Percentiles rank a stretch among this genome's conserved stretches.
phyloP scores from a whole-genome alignment of 1,140 invertebrate genomes.

The Panagrolaimus sp. region DNA sequence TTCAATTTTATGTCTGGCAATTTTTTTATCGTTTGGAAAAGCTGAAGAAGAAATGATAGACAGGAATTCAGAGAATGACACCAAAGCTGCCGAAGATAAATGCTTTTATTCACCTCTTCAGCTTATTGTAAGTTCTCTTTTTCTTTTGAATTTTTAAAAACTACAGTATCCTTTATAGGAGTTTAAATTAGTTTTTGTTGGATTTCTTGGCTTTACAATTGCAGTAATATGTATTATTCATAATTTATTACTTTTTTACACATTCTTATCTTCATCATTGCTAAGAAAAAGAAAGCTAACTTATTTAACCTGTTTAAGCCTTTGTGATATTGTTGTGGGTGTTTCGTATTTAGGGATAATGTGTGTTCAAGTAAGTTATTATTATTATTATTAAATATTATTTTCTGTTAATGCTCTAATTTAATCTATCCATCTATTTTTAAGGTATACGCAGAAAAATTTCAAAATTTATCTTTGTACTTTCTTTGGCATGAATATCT shows the following conservation, averaged over 20 bases:
- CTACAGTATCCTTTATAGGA: slow-evolving; percentile 19
- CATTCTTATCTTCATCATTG: slow-evolving; percentile 34
- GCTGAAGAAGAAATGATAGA: too few species aligned
- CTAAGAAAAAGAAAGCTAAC: slow-evolving; percentile 35
- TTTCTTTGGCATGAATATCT: slow-evolving; percentile 44
- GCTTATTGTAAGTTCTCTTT: too few species aligned
- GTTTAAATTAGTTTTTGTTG: slow-evolving; percentile 46
- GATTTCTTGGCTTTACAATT: slow-evolving; percentile 30
- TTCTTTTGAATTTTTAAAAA: too few species aligned
- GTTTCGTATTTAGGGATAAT: slow-evolving; percentile 48
- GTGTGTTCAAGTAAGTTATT: slow-evolving; percentile 40
- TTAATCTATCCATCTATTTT: background rate
- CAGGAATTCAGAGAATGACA: too few species aligned
- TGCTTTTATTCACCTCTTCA: too few species aligned
- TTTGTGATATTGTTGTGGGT: slow-evolving; percentile 44
- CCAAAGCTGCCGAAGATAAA: too few species aligned
- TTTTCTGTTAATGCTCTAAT: slow-evolving; percentile 43
- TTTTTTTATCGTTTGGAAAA: too few species aligned
- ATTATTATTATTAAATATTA: slow-evolving; percentile 20
- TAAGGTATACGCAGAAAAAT: slow-evolving; percentile 42
- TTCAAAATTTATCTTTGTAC: slow-evolving; percentile 34
- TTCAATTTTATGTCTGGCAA: too few species aligned
- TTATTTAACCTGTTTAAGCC: slow-evolving; percentile 38
- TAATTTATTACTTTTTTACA: slow-evolving; percentile 44
- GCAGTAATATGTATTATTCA: slow-evolving; percentile 39